phyloP scores from a whole-genome alignment of 2,797 vertebrate genomes.

The Centroberyx gerrardi region DNA sequence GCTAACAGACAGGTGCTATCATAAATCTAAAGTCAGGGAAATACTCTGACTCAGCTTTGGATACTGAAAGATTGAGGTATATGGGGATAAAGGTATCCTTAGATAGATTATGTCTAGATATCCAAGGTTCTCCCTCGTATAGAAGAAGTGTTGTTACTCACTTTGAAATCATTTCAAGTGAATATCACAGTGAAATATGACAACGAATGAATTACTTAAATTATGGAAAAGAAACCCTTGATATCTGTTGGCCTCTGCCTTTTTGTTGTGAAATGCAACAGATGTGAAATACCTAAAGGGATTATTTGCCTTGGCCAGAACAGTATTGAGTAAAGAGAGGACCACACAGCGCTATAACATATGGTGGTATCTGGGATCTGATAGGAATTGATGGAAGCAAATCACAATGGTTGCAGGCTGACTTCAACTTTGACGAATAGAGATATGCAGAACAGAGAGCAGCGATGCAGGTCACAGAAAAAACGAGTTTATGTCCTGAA shows the following conservation, averaged over 20 bases:
- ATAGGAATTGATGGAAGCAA: slow-evolving; percentile 60
- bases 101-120: slow-evolving; percentile 59
- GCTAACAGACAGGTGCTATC: slow-evolving; percentile 81
- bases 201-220: slow-evolving; percentile 5
- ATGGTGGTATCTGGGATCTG: slow-evolving; percentile 41
- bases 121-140: slow-evolving; percentile 23
- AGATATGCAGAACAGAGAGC: slow-evolving; percentile 35
- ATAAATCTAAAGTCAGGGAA: slow-evolving; percentile 72
- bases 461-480: slow-evolving; percentile 25
- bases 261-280: slow-evolving; percentile 18
- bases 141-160: neutral
- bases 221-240: neutral
- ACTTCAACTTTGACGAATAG: slow-evolving; percentile 38
- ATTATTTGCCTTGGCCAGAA: neutral
- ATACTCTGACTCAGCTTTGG: slow-evolving; percentile 66
- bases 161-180: neutral
- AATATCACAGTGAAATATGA: slow-evolving; percentile 5
- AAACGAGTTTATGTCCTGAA: slow-evolving; percentile 17
- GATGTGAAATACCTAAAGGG: neutral
- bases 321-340: slow-evolving; percentile 29
- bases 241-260: slow-evolving; percentile 16
- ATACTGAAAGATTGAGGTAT: slow-evolving; percentile 43
- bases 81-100: slow-evolving; percentile 62
- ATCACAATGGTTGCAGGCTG: slow-evolving; percentile 45
- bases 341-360: slow-evolving; percentile 41